phyloP scores from a whole-genome alignment of 2,797 vertebrate species.

The Echiichthys vipera region DNA sequence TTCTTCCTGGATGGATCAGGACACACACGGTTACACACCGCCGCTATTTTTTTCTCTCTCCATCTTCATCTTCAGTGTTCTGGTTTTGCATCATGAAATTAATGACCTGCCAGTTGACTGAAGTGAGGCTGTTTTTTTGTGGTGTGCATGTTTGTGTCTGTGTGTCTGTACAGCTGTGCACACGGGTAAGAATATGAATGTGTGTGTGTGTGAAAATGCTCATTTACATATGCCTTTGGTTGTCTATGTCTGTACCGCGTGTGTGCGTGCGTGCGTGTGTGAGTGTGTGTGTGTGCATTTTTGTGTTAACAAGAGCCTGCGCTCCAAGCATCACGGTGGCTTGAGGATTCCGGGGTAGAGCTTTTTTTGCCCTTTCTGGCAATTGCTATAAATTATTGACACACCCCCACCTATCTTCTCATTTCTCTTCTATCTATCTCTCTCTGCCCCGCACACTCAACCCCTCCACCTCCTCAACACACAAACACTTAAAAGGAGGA shows the following conservation, averaged over 20 bases:
- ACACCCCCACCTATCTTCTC: conserved; percentile 62
- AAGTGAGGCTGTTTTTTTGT: conserved; percentile 66
- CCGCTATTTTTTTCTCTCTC: conserved; percentile 41
- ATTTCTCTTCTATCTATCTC: conserved; percentile 61
- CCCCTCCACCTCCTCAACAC: conserved; percentile 51
- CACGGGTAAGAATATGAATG: conserved; percentile 34
- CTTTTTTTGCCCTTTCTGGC: conserved; percentile 81
- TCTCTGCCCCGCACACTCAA: conserved; percentile 43
- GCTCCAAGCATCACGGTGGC: conserved; percentile 59
- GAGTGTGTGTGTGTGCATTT: conserved; percentile 35
- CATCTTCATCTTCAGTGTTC: conserved; percentile 63
- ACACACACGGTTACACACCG: conserved; percentile 60
- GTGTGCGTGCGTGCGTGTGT: conserved; percentile 23
- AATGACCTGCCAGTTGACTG: conserved; percentile 85
- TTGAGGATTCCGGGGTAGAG: conserved; percentile 69
- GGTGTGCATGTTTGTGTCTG: conserved; percentile 51
- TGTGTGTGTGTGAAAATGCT: conserved; percentile 47
- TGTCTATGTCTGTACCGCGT: conserved; percentile 49
- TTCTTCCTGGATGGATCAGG: conserved; percentile 66
- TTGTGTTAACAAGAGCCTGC: conserved; percentile 66
- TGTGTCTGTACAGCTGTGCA: conserved; percentile 61
- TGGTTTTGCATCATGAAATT: conserved; percentile 82
- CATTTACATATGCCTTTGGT: conserved; percentile 74
- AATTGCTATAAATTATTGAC: conserved; percentile 89
- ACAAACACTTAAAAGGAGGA: conserved; percentile 70